A percentile compares a stretch with the other conserved stretches of the same genome.
Conservation (phyloP, 2,888 invertebrate species). For the Zhengitettix transpicula region DNA sequence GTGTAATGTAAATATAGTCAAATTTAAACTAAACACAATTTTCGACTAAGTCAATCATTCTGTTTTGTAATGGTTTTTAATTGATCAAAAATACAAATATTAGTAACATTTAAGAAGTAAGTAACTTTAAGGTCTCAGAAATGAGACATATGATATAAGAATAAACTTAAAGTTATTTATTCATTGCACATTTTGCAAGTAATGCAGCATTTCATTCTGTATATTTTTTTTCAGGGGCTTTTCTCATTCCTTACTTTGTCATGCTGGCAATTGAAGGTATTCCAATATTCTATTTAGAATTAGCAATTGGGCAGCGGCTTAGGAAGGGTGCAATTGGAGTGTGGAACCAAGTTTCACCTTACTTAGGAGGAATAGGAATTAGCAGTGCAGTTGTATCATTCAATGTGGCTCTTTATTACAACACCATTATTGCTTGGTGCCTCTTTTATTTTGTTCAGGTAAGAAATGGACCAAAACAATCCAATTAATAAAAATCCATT, state of each 20-base stretch:
- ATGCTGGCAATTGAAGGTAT: slow-evolving; percentile 90
- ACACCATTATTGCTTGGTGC: slow-evolving; percentile 96
- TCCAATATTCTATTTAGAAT: slow-evolving; percentile 88
- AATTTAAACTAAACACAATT: no score
- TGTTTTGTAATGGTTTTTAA: no score
- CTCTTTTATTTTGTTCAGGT: slow-evolving; percentile 79
- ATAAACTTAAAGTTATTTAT: no score
- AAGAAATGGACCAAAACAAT: slow-evolving; percentile 8
- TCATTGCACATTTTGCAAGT: no score
- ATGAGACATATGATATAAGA: no score
- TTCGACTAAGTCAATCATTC: no score
- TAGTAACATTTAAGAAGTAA: no score
- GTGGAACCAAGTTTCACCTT: slow-evolving; percentile 87
- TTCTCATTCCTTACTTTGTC: slow-evolving; percentile 88
- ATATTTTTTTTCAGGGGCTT: slow-evolving; percentile 47
- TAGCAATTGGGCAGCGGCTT: slow-evolving; percentile 86
- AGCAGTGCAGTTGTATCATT: slow-evolving; percentile 92
- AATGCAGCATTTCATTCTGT: no score
- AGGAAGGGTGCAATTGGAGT: slow-evolving; percentile 89
- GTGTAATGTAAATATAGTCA: no score
- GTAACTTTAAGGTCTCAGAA: no score
- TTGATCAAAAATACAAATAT: no score
- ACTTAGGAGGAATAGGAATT: slow-evolving; percentile 75
- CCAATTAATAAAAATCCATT: no score
- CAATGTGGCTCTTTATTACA: slow-evolving; percentile 92